Conservation (phyloP, 2,113 vertebrate genomes). For the Pseudopipra pipra region DNA sequence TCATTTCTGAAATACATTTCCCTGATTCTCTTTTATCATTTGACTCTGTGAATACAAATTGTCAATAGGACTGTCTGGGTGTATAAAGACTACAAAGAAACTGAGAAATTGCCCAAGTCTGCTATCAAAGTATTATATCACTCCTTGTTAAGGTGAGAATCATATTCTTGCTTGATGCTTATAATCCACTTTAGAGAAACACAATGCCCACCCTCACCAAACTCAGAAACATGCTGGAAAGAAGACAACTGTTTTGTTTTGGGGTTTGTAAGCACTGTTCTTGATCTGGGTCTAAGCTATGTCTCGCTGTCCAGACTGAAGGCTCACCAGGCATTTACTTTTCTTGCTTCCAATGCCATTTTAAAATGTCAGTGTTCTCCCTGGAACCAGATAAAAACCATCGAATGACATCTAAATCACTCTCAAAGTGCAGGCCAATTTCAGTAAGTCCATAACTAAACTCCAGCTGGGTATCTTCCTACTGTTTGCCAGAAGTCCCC, state of each 20-base stretch:
- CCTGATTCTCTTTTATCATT: conserved; percentile 30
- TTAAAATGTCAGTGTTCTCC: conserved; percentile 64
- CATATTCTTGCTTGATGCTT: not conserved
- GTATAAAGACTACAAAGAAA: not conserved
- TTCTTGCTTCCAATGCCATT: conserved; percentile 48
- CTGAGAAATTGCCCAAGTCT: not conserved
- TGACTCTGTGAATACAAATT: conserved; percentile 42
- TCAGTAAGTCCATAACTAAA: conserved; percentile 66
- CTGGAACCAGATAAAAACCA: conserved; percentile 57
- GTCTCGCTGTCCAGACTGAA: not conserved
- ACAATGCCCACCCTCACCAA: not conserved
- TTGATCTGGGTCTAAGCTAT: not conserved
- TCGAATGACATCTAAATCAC: conserved; percentile 53
- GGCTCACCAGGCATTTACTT: conserved; percentile 50
- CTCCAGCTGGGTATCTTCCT: conserved; percentile 38
- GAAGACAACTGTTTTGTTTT: not conserved
- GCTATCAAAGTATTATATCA: not conserved
- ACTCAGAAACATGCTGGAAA: not conserved
- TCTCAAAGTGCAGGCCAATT: conserved; percentile 48
- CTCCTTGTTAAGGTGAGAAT: not conserved
- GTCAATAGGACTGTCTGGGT: not conserved
- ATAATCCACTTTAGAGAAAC: not conserved
- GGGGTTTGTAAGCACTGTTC: not conserved
- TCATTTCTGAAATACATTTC: conserved; percentile 18
- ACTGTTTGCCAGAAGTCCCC: conserved; percentile 10